A percentile compares a stretch with the other conserved stretches of the same genome.
Evolutionary conservation across 37 sponge, comb jelly and placozoan species (phyloP).

Genomic region (Hexactinellida sp.): DNA sequence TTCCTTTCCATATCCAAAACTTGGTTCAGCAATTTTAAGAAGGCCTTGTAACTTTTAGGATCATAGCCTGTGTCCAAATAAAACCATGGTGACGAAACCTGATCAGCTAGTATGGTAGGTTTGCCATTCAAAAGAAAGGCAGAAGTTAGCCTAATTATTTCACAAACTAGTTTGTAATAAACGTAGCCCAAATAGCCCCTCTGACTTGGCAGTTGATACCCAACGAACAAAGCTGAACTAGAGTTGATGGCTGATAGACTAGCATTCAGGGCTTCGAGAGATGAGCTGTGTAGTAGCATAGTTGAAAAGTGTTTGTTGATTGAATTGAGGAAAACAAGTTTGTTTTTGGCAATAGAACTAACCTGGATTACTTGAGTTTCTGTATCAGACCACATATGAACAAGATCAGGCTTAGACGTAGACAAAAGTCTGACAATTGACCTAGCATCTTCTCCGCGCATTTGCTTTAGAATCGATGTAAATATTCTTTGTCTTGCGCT

Average conservation of each 20-base stretch:
- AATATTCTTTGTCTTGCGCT: not conserved
- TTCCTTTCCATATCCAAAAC: not conserved
- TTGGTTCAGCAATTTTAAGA: not conserved
- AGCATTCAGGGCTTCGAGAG: not conserved
- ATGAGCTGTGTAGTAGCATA: not conserved
- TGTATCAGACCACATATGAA: not conserved
- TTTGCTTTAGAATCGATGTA: not conserved
- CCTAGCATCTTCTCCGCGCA: not conserved
- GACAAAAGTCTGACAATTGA: not conserved
- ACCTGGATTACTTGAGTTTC: not conserved
- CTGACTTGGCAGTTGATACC: not conserved
- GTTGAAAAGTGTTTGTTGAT: not conserved
- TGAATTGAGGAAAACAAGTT: not conserved
- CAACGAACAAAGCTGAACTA: not conserved
- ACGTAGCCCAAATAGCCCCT: not conserved
- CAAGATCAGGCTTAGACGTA: not conserved
- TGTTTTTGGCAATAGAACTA: not conserved
- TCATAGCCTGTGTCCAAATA: not conserved
- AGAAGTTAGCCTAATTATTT: not conserved
- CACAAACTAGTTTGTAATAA: conserved; percentile 1
- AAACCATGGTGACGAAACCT: not conserved
- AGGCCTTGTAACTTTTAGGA: not conserved
- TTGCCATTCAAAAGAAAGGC: not conserved
- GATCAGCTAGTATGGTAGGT: not conserved
- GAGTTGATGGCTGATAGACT: not conserved